Base-by-base conservation (phyloP, 2,888 invertebrate genomes). In the Pristionchus maxplancki region DNA sequence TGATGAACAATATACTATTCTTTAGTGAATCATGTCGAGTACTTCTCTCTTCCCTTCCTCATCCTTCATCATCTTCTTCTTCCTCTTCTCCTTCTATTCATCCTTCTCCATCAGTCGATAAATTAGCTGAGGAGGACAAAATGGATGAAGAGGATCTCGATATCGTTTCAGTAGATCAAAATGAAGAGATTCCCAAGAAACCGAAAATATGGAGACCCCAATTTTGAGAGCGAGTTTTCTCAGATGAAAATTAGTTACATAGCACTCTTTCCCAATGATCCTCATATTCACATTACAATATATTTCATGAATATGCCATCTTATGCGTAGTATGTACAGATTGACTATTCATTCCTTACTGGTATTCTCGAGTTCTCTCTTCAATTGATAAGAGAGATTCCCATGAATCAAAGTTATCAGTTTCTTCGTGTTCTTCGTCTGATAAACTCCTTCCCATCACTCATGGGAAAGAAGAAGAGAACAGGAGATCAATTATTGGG, bases 341-440 rank as follows among this genome's bases (percentile, higher is more conserved):
- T 48, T 78, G n/a, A 78, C 28, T 31, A n/a, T 37, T 31, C 11
- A 71, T 34, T 78, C 17, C 78, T 48, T 78, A 78, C 44, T 74
- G 74, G 74, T 74, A 74, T 74, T 20, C 5, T 24, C 40, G 2
- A 31, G 11, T 67, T 34, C 31, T 34, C 28, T 71, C 71, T 71
- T 34, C 24, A 5, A 34, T 8, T 71, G 71, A 71, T 71, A 71
- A 71, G 71, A 34, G 15, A 71, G 15, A 71, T 37, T 71, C 17
- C 37, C 71, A 71, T 64, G 31, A 40, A 74, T 40, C 78, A 78
- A 78, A 78, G 40, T 44, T 78, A 78, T 78, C 44, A 78, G 44
- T 78, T 28, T 4, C 44, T 28, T 44, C 48, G 44, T 48, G 40
- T 78, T 78, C 78, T 28, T 48, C 44, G 3, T 28, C 78, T 78